phyloP scores from a whole-genome alignment of 2,797 vertebrate species.

The Phalloptychus januarius region DNA sequence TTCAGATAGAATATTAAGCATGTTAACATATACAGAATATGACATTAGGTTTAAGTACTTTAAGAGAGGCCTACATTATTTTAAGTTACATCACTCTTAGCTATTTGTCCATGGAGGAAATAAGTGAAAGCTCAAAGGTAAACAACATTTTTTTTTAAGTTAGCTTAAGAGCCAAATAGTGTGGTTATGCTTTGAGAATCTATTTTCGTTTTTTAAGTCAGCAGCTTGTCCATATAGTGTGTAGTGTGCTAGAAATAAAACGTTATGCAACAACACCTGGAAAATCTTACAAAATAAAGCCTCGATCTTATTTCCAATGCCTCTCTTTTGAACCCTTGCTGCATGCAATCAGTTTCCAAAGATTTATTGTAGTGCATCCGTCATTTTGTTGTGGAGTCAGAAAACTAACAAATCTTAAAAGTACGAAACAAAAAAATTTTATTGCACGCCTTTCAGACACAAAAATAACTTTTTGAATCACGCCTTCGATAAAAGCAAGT shows the following conservation, averaged over 20 bases:
- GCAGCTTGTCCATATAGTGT: neutral
- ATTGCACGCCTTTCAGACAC: neutral
- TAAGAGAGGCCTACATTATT: neutral
- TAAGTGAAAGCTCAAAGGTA: neutral
- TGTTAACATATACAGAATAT: neutral
- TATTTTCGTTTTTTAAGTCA: constrained; percentile 34
- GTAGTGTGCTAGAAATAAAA: neutral
- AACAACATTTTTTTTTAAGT: constrained; percentile 10
- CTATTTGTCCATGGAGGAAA: constrained; percentile 6
- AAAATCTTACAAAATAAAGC: neutral
- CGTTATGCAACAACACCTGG: neutral
- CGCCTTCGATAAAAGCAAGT: neutral
- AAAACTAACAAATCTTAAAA: neutral
- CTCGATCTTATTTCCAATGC: neutral
- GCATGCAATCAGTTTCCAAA: neutral
- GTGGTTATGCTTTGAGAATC: neutral
- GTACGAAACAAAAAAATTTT: neutral
- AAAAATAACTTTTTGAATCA: neutral
- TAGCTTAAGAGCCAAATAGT: constrained; percentile 28
- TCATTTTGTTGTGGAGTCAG: neutral
- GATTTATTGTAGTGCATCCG: neutral
- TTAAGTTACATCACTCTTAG: neutral
- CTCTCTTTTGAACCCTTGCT: neutral
- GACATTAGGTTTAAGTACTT: neutral
- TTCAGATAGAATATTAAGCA: constrained; percentile 13